phyloP scores from a whole-genome alignment of 2,797 vertebrate genomes.

The Chelidonichthys spinosus region DNA sequence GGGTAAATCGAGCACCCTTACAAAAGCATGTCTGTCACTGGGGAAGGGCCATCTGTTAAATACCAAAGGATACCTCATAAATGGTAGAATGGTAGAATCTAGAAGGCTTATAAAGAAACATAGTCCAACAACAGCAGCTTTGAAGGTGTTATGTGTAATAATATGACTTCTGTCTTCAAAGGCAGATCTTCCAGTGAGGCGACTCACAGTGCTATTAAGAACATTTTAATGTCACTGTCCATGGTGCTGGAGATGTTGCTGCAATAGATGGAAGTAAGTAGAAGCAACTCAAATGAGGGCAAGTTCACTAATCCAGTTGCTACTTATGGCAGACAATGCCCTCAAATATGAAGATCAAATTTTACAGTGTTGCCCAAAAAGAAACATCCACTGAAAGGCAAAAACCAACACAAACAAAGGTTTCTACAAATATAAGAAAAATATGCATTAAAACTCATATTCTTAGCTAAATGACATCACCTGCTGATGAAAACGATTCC shows the following conservation, averaged over 20 bases:
- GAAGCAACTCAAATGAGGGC: not conserved
- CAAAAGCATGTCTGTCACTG: slow-evolving; percentile 56
- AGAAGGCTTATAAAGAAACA: slow-evolving; percentile 46
- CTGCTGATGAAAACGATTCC: too few relatives aligned
- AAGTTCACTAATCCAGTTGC: not conserved
- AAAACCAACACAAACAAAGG: not conserved
- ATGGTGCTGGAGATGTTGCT: slow-evolving; percentile 35
- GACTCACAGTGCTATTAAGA: not conserved
- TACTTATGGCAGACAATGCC: not conserved
- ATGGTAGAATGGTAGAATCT: slow-evolving; percentile 7
- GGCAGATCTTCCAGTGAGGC: slow-evolving; percentile 3
- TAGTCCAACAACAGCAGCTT: slow-evolving; percentile 8
- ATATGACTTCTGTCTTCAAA: not conserved
- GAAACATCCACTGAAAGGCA: not conserved
- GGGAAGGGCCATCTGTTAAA: slow-evolving; percentile 53
- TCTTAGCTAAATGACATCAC: not conserved
- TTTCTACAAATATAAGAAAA: not conserved
- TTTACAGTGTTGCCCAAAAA: not conserved
- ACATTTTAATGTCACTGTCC: slow-evolving; percentile 36
- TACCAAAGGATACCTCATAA: slow-evolving; percentile 34
- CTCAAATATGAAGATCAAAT: not conserved
- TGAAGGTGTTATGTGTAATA: not conserved
- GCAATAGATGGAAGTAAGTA: not conserved
- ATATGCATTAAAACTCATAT: not conserved
- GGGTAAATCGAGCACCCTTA: slow-evolving; percentile 47